Evolutionary conservation across 1,140 invertebrate genomes (phyloP), one percentile per base, ranked within the genome.

Genomic region (Ceratoteleas bidentatus): DNA sequence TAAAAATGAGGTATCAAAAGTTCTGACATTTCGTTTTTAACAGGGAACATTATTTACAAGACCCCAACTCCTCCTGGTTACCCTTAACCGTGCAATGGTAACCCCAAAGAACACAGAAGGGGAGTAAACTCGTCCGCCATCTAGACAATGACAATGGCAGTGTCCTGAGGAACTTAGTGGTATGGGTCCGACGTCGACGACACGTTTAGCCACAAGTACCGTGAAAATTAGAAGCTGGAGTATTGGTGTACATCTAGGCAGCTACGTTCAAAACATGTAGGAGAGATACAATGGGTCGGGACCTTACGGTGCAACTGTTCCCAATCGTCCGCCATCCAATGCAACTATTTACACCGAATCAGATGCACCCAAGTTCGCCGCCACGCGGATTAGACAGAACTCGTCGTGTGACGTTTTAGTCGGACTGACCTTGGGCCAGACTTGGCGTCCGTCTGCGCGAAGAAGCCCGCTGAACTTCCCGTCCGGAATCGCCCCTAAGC

Each of bases 391-490:
- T 78, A 70, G 65, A 69, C 50, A 69, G 60, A 70, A 60, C 9
- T 66, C 33, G 60, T 70, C 58, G 16, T 49, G 49, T 58, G 61
- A 60, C 56, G 38, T n/a, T 36, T 80, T 68, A 73, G 69, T 80
- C 76, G 64, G 69, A 80, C 76, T 80, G 76, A 80, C 76, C 76
- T 80, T 73, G 68, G 69, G 69, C 76, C 76, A 80, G 69, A 73
- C 60, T 73, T 80, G 76, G 69, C 40, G 64, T 80, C 76, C 76
- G 68, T 73, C 64, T 80, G 62, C 62, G 62, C 76, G 69, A 80
- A 80, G 76, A 73, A 80, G 54, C 68, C 65, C 49, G 76, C 16
- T 80, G 79, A 75, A 75, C 60, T 81, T 75, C 53, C 70, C 64
- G 57, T 70, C 76, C 57, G 24, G 76, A 73, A 68, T 66, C 60